Percentiles rank a stretch among this genome's conserved stretches.
Evolutionary conservation across 2,797 vertebrate genomes (phyloP).

Genomic region (Benthosema pterotum): DNA sequence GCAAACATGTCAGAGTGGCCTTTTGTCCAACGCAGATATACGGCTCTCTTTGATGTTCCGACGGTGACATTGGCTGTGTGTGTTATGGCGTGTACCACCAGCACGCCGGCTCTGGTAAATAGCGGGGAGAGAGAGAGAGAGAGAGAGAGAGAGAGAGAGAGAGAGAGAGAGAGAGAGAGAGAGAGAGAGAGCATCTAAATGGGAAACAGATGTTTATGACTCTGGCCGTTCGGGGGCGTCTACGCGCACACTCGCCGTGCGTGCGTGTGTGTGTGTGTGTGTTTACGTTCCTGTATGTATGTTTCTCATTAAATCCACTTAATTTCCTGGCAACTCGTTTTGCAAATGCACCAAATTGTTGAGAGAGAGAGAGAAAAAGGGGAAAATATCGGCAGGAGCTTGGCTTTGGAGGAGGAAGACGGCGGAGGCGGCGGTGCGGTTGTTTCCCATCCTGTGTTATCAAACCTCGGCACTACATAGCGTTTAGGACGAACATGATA

Average conservation of each 20-base stretch:
- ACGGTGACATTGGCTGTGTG: constrained; percentile 27
- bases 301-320: constrained; percentile 69
- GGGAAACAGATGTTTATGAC: constrained; percentile 76
- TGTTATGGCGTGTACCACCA: constrained; percentile 42
- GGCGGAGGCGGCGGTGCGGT: no score
- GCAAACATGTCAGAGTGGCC: constrained; percentile 1
- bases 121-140: constrained; percentile 48
- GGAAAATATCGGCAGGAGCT: no score
- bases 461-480: constrained; percentile 24
- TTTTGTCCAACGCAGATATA: constrained; percentile 21
- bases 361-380: no score
- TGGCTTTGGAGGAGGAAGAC: constrained; percentile 8
- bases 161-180: constrained; percentile 44
- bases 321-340: constrained; percentile 64
- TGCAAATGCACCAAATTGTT: background rate
- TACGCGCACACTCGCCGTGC: constrained; percentile 6
- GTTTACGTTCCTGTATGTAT: constrained; percentile 36
- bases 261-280: constrained; percentile 27
- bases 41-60: constrained; percentile 35
- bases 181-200: constrained; percentile 53
- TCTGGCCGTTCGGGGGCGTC: constrained; percentile 37
- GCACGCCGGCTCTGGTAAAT: constrained; percentile 63
- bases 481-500: constrained; percentile 50
- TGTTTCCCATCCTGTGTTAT: constrained; percentile 40
- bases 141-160: constrained; percentile 43